Evolutionary conservation across 2,797 vertebrate species (phyloP).

Genomic region (Scarus forsteni): DNA sequence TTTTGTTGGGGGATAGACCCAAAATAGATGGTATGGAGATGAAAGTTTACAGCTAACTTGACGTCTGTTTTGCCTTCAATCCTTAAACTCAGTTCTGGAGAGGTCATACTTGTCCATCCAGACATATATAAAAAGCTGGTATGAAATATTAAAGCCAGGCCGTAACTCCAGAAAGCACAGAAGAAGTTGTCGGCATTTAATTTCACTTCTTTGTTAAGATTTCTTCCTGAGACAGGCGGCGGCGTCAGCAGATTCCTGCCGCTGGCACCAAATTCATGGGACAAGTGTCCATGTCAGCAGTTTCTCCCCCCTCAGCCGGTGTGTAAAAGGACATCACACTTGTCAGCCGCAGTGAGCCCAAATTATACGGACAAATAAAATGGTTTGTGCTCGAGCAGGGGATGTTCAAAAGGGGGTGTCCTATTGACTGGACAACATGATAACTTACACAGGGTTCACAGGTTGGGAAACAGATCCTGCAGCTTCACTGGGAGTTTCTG

Average conservation of each 20-base stretch:
- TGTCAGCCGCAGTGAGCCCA: slow-evolving; percentile 73
- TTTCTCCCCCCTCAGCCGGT: slow-evolving; percentile 73
- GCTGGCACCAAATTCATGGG: slow-evolving; percentile 79
- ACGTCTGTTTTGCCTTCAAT: slow-evolving; percentile 23
- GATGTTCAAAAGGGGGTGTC: slow-evolving; percentile 56
- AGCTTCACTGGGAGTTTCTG: slow-evolving; percentile 14
- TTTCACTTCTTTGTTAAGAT: slow-evolving; percentile 84
- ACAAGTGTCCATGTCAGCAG: slow-evolving; percentile 85
- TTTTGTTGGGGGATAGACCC: too few relatives aligned
- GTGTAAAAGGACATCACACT: slow-evolving; percentile 82
- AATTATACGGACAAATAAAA: slow-evolving; percentile 81
- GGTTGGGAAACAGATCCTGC: slow-evolving; percentile 9
- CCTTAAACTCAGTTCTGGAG: slow-evolving; percentile 21
- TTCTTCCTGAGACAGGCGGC: slow-evolving; percentile 77
- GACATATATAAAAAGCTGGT: slow-evolving; percentile 40
- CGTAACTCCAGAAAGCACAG: slow-evolving; percentile 65
- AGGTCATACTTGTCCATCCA: slow-evolving; percentile 52
- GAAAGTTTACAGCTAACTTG: too few relatives aligned
- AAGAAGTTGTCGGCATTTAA: slow-evolving; percentile 81
- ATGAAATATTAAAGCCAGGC: slow-evolving; percentile 71
- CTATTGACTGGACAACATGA: slow-evolving; percentile 49
- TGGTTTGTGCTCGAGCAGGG: slow-evolving; percentile 52
- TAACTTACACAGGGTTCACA: slow-evolving; percentile 43
- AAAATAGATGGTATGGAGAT: neutral
- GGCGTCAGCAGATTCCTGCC: slow-evolving; percentile 81